phyloP scores from a whole-genome alignment of 2,888 invertebrate species.

The Hanleya hanleyi region DNA sequence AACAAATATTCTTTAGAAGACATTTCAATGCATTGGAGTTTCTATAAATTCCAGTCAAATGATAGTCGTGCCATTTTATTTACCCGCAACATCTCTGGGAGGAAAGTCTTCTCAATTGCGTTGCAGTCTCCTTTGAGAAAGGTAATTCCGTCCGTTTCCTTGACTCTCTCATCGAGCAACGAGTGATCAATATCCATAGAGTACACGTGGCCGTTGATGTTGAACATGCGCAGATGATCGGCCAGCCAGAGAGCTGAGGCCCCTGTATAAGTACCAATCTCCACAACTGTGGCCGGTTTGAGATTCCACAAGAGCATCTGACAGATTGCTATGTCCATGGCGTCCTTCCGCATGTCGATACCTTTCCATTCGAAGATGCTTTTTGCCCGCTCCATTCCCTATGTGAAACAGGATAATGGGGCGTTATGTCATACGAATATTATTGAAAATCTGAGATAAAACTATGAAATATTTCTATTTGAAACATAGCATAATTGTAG shows the following conservation, averaged over 20 bases:
- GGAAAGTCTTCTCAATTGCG: background rate
- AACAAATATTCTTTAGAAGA: too few relatives aligned
- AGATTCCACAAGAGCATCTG: background rate
- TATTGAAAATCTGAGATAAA: too few relatives aligned
- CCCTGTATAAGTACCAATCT: background rate
- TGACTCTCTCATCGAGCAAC: background rate
- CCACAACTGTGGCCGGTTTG: background rate
- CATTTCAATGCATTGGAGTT: too few relatives aligned
- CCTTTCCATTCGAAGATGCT: background rate
- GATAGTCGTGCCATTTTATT: background rate
- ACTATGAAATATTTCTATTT: too few relatives aligned
- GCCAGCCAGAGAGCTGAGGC: background rate
- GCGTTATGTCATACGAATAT: too few relatives aligned
- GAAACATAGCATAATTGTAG: too few relatives aligned
- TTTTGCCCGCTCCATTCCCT: background rate
- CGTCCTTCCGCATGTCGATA: background rate
- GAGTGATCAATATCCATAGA: background rate
- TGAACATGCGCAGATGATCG: conserved; percentile 1
- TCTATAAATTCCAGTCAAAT: too few relatives aligned
- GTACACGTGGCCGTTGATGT: background rate
- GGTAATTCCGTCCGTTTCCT: background rate
- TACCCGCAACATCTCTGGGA: background rate
- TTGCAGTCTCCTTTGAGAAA: conserved; percentile 8
- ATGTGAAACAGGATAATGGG: too few relatives aligned
- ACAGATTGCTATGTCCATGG: background rate